Evolutionary conservation across 2,113 vertebrate species (phyloP).

Genomic region (Abramis brama): DNA sequence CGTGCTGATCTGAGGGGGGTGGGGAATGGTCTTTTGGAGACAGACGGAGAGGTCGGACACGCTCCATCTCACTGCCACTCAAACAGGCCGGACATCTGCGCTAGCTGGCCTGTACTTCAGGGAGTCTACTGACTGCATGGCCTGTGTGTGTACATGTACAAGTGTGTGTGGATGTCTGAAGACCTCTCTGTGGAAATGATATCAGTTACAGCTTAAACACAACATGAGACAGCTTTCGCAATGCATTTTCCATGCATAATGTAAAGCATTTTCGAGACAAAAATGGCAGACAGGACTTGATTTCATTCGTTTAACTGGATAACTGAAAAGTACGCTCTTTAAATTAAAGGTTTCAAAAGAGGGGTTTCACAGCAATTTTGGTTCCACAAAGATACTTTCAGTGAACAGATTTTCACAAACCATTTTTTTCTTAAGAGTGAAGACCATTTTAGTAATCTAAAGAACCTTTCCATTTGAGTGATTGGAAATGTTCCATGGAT

Average conservation of each 20-base stretch:
- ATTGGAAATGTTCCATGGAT: background rate
- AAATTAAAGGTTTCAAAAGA: background rate
- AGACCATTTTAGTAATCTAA: background rate
- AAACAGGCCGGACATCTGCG: slow-evolving; percentile 34
- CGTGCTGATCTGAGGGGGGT: background rate
- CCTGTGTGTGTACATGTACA: slow-evolving; percentile 28
- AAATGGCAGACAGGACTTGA: background rate
- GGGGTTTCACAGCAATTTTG: background rate
- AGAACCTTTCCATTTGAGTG: background rate
- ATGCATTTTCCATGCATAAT: background rate
- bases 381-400: no score
- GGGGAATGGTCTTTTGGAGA: background rate
- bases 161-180: slow-evolving; percentile 24
- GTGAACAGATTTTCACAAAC: no score
- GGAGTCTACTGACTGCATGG: slow-evolving; percentile 46
- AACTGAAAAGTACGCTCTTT: background rate
- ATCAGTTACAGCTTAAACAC: slow-evolving; percentile 22
- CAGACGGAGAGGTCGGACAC: slow-evolving; percentile 38
- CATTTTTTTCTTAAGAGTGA: background rate
- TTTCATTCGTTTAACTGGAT: background rate
- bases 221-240: slow-evolving; percentile 18
- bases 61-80: slow-evolving; percentile 45
- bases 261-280: background rate
- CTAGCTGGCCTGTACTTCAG: slow-evolving; percentile 24
- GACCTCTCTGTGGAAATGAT: slow-evolving; percentile 7